Evolutionary conservation across 2,797 vertebrate genomes (phyloP), one percentile per base, ranked within the genome.

Genomic region (Chaetophractus vellerosus): DNA sequence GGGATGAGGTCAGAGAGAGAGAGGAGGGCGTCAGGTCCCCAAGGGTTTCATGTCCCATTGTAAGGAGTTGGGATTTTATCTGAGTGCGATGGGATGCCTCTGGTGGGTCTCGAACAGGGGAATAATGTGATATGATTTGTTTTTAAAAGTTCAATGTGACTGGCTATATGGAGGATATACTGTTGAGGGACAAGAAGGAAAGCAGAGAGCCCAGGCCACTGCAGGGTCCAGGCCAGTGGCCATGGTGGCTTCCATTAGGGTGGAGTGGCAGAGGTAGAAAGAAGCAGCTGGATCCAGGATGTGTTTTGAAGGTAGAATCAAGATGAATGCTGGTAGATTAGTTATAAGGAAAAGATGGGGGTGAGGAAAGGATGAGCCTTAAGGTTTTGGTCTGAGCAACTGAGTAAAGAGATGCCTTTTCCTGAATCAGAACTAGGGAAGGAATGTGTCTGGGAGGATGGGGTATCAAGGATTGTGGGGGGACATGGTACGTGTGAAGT

Each of bases 101-200:
- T 36, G 50, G 64, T 84, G 31, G 14, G 50, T 66, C 63, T 36
- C 69, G 23, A 91, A 78, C 21, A 72, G 61, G 33, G 50, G 15
- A 75, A 38, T 71, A 86, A 95, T 10, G 23, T 7, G 52, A 36
- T 81, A 76, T 3, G 23, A 88, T 96, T 45, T 93, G 68, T 59
- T 78, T 61, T 71, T 85, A 81, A 92, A 80, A 64, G 66, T n/a
- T 88, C 90, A 57, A 5, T 83, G 75, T 36, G 76, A 63, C 93
- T 88, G 52, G 52, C 88, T 82, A 9, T 52, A 4, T 36, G 14
- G 50, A 94, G 61, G 87, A 61, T 2, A 83, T n/a, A 48, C 61
- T n/a, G 21, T 8, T 33, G 55, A 50, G 7, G 11, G 9, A 16
- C 15, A 61, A 85, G 52, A 80, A 87, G 26, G 63, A 85, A 76